phyloP scores from a whole-genome alignment of 92 coral and sea anemone genomes.

The Ricordea florida region DNA sequence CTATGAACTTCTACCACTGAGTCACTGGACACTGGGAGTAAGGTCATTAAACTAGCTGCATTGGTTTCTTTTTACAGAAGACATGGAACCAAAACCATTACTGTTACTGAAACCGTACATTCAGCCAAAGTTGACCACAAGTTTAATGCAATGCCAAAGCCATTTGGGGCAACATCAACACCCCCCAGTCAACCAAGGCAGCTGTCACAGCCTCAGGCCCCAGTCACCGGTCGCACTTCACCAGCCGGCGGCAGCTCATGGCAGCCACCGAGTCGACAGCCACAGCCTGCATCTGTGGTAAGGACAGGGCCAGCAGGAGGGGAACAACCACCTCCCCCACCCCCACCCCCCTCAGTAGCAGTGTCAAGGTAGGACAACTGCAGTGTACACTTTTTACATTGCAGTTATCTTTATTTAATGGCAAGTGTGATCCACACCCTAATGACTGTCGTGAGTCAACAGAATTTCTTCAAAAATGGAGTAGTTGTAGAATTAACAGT shows the following conservation, averaged over 20 bases:
- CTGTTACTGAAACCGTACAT: slow-evolving; percentile 75
- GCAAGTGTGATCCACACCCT: too few species aligned
- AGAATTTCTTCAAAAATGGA: background rate
- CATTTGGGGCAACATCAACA: slow-evolving; percentile 82
- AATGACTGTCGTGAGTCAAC: too few species aligned
- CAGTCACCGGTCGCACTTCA: slow-evolving; percentile 5
- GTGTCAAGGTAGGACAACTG: background rate
- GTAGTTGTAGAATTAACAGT: too few species aligned
- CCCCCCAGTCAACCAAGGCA: too few species aligned
- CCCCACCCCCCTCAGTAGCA: background rate
- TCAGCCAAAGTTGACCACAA: slow-evolving; percentile 88
- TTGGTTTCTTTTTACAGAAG: too few species aligned
- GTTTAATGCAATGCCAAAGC: slow-evolving; percentile 93
- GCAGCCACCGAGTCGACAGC: slow-evolving; percentile 44
- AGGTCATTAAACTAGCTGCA: too few species aligned
- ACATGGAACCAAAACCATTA: slow-evolving; percentile 56
- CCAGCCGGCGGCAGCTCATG: slow-evolving; percentile 18
- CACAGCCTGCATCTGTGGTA: slow-evolving; percentile 55
- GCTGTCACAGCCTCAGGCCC: background rate
- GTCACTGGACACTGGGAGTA: too few species aligned
- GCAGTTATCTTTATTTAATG: too few species aligned
- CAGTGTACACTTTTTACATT: too few species aligned
- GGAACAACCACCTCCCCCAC: slow-evolving; percentile 44
- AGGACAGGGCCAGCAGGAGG: slow-evolving; percentile 45
- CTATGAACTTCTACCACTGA: too few species aligned